A percentile compares a stretch with the other conserved stretches of the same genome.
These are phyloP conservation scores for Callipepla squamata DNA, from an alignment of 2,113 vertebrate genomes.

Conservation along the genomic window DNA sequence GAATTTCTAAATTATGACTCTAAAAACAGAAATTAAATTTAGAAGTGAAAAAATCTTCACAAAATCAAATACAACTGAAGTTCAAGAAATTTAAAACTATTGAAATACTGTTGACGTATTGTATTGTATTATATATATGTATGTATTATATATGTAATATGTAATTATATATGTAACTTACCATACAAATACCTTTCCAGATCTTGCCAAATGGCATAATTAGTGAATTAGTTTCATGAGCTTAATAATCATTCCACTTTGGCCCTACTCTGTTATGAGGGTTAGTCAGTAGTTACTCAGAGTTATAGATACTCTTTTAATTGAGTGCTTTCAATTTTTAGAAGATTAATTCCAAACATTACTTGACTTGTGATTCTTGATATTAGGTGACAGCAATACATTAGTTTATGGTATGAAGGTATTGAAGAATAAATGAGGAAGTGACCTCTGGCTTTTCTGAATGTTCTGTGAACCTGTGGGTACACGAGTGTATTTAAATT, in stretches of 20 bases:
- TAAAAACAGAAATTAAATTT: not conserved
- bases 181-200: not conserved
- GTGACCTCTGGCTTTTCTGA: not conserved
- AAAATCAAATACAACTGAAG: not conserved
- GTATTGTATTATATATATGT: not conserved
- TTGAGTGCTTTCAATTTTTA: not conserved
- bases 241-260: not conserved
- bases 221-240: not conserved
- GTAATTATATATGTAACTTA: not conserved
- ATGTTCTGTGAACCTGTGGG: not conserved
- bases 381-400: not conserved
- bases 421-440: not conserved
- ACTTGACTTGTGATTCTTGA: not conserved
- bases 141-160: too few species aligned
- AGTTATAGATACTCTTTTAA: not conserved
- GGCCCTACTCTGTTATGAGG: not conserved
- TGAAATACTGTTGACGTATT: not conserved
- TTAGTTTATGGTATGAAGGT: not conserved
- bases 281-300: not conserved
- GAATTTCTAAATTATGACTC: not conserved
- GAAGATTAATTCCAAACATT: not conserved
- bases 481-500: not conserved
- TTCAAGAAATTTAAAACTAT: not conserved
- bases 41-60: not conserved
- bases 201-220: not conserved